Evolutionary conservation across 2,888 invertebrate species (phyloP).

Genomic region (Torymus texanus): DNA sequence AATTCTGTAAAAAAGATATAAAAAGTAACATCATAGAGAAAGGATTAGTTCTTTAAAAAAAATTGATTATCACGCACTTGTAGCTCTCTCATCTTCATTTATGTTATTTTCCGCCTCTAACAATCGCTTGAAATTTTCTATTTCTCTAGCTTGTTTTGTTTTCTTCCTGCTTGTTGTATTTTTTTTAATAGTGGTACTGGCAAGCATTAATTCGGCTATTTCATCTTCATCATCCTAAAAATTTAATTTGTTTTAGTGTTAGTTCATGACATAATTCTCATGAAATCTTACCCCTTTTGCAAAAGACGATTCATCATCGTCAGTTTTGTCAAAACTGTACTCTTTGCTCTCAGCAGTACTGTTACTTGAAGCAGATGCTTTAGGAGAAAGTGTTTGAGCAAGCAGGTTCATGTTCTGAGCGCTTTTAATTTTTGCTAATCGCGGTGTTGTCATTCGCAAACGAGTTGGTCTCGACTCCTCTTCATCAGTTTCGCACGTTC

Average conservation of each 20-base stretch:
- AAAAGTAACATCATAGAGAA: background rate
- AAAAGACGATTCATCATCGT: constrained; percentile 57
- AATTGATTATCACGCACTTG: constrained; percentile 71
- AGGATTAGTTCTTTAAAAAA: constrained; percentile 38
- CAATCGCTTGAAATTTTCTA: constrained; percentile 76
- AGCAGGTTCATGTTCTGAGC: constrained; percentile 73
- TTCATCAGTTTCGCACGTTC: constrained; percentile 54
- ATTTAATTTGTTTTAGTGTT: constrained; percentile 4
- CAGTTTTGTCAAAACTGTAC: constrained; percentile 54
- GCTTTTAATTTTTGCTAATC: constrained; percentile 72
- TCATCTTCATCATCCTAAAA: constrained; percentile 78
- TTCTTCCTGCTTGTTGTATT: constrained; percentile 74
- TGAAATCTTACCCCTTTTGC: constrained; percentile 61
- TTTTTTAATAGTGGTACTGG: constrained; percentile 77
- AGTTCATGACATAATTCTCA: no score
- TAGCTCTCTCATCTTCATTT: constrained; percentile 76
- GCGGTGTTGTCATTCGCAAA: constrained; percentile 69
- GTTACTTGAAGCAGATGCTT: constrained; percentile 62
- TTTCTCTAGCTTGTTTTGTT: constrained; percentile 76
- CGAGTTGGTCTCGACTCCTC: constrained; percentile 62
- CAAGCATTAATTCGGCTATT: constrained; percentile 78
- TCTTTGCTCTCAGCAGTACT: constrained; percentile 65
- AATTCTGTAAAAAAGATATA: constrained; percentile 44
- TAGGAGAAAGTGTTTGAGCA: constrained; percentile 69
- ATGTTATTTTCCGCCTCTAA: constrained; percentile 76